Percentiles rank a stretch among this genome's conserved stretches.
phyloP scores from a whole-genome alignment of 2,113 vertebrate species.

The Daubentonia madagascariensis region DNA sequence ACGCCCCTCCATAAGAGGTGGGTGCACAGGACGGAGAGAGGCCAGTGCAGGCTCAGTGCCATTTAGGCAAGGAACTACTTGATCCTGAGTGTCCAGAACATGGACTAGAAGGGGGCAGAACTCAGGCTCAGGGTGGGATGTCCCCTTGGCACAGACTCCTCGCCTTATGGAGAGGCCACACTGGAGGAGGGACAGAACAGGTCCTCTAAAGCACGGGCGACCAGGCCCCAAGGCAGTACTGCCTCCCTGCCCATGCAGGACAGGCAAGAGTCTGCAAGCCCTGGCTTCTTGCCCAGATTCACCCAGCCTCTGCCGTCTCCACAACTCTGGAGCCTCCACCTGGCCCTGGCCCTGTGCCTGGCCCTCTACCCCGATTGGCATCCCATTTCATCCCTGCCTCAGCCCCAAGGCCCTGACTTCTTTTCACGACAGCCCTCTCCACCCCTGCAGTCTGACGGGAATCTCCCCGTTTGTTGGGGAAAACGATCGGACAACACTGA shows the following conservation, averaged over 20 bases:
- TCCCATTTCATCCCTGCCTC: neutral
- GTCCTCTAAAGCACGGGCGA: neutral
- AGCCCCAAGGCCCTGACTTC: neutral
- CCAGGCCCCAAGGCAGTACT: neutral
- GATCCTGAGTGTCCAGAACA: neutral
- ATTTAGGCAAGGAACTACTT: neutral
- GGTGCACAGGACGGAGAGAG: neutral
- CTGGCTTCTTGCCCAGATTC: neutral
- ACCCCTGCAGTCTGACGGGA: conserved; percentile 89
- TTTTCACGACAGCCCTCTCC: neutral
- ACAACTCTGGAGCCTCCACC: neutral
- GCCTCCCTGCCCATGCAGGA: too few relatives aligned
- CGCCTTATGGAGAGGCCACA: neutral
- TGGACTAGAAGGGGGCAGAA: neutral
- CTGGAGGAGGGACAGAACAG: neutral
- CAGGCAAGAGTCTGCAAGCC: neutral
- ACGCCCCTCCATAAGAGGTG: neutral
- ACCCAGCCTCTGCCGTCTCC: neutral
- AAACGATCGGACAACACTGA: conserved; percentile 92
- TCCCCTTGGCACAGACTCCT: neutral
- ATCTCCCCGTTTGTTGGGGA: conserved; percentile 97
- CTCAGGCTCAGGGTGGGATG: neutral
- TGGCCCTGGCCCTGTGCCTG: neutral
- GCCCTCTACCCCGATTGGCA: neutral
- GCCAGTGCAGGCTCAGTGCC: neutral